phyloP scores from a whole-genome alignment of 2,797 vertebrate species.

The Phrynocephalus vlangalii region DNA sequence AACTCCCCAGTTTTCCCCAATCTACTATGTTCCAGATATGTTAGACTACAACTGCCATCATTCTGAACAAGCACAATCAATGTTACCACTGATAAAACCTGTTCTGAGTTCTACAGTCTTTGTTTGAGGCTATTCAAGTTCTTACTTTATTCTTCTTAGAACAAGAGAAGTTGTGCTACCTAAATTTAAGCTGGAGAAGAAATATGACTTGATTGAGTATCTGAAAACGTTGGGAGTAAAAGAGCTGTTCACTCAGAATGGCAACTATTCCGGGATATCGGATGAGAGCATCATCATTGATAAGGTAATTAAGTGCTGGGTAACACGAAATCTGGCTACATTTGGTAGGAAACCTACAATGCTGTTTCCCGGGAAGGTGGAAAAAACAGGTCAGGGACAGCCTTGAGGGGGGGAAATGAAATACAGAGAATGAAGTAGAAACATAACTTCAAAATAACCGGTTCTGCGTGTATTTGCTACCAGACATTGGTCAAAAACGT shows the following conservation, averaged over 20 bases:
- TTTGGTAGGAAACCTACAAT: background rate
- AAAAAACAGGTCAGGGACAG: background rate
- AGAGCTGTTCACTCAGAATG: slow-evolving; percentile 84
- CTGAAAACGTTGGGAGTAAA: slow-evolving; percentile 90
- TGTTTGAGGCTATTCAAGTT: background rate
- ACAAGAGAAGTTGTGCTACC: slow-evolving; percentile 93
- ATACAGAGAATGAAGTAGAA: background rate
- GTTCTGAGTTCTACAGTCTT: background rate
- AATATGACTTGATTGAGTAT: slow-evolving; percentile 88
- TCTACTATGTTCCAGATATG: background rate
- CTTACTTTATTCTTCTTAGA: slow-evolving; percentile 72
- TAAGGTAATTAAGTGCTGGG: slow-evolving; percentile 79
- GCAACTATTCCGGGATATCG: slow-evolving; percentile 89
- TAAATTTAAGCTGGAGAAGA: slow-evolving; percentile 94
- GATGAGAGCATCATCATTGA: slow-evolving; percentile 86
- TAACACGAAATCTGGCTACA: background rate
- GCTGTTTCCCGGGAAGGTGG: no score
- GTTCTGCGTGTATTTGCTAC: no score
- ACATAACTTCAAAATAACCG: no score
- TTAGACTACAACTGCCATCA: background rate
- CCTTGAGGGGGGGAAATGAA: background rate
- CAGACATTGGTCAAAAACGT: no score
- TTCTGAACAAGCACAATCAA: background rate
- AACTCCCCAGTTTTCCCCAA: background rate
- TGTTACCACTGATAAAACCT: background rate